Evolutionary conservation across 2,797 vertebrate genomes (phyloP), one percentile per base, ranked within the genome.

Genomic region (Siniperca undulata): DNA sequence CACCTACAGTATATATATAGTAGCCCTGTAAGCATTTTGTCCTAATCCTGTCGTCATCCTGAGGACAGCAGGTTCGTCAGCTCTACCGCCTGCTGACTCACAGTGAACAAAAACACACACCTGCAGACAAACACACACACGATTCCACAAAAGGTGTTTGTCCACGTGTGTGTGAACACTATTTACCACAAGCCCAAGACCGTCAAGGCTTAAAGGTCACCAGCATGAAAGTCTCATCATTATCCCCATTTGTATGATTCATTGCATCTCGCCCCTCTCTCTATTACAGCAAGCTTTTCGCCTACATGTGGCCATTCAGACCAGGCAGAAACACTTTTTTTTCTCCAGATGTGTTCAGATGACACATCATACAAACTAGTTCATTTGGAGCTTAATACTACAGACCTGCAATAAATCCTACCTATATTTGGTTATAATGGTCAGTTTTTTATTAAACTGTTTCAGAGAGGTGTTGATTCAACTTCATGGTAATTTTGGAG

Each of bases 71-170:
- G 44, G 78, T 48, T 74, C 17, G 22, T 84, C 77, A 81, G 78
- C 70, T 83, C 73, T n/a, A 68, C 73, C 16, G 7, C 82, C 67
- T 59, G 75, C 80, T 83, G 80, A 89, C 83, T 87, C 81, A 78
- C 14, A 75, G 52, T 27, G 62, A 82, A 84, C 82, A 64, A 44
- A 80, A 62, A 75, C 64, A 80, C 82, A 86, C 78, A 88, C 77
- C 85, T 82, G 76, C 52, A 67, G 42, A 22, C 27, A 74, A 27
- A 75, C 79, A 50, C 66, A 76, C 75, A 64, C 17, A 36, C 8
- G 1, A 48, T 27, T 42, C 38, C 40, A 73, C 64, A 74, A 74
- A 34, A 48, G 17, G n/a, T n/a, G 24, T 76, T 30, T 56, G 19
- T 27, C 42, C 3, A 52, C 20, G 42, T 42, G 27, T 65, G 42